Evolutionary conservation across 2,888 invertebrate species (phyloP), one percentile per base, ranked within the genome.

Genomic region (Drosophila trichaetosa): DNA sequence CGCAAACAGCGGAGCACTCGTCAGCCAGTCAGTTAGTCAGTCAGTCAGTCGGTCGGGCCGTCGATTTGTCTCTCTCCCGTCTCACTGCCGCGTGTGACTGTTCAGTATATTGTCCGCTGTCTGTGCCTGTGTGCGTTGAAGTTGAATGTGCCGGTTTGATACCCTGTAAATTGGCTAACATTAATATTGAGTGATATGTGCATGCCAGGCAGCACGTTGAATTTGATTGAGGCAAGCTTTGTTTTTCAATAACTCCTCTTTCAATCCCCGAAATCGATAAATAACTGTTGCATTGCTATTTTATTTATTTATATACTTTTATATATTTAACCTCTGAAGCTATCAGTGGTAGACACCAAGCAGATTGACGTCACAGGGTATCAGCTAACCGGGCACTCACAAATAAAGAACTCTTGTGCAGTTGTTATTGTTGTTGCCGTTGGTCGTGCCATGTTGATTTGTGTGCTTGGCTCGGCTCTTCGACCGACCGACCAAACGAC

Each of bases 401-500:
- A 42, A 42, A 29, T 6, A 4, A 21, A 42, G 21, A 21, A 24
- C 21, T 31, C 31, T 42, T 57, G 40, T 75, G 64, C 57, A 52
- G 72, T 64, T 78, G 78, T 72, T 78, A 66, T 73, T 77, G 69
- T 73, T 87, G 77, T 80, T 88, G 87, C 82, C 85, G 89, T 82
- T 89, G 90, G 85, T 90, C 89, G 89, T 89, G 90, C 89, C 82
- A 82, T 90, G 89, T 89, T 90, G 85, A 89, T 87, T 85, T 85
- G 89, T 83, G 81, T 80, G 82, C 79, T 74, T 80, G 71, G 75
- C 72, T 80, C 74, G 73, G 69, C 65, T 67, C 60, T 58, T 68
- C 71, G 70, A 59, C 56, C 46, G 48, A 62, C 66, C 54, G 49
- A 62, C 48, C 62, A 42, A 68, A 52, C 40, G 29, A 68, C 48